Base-by-base conservation (phyloP, 2,797 vertebrate genomes). In the Mycteria americana region DNA sequence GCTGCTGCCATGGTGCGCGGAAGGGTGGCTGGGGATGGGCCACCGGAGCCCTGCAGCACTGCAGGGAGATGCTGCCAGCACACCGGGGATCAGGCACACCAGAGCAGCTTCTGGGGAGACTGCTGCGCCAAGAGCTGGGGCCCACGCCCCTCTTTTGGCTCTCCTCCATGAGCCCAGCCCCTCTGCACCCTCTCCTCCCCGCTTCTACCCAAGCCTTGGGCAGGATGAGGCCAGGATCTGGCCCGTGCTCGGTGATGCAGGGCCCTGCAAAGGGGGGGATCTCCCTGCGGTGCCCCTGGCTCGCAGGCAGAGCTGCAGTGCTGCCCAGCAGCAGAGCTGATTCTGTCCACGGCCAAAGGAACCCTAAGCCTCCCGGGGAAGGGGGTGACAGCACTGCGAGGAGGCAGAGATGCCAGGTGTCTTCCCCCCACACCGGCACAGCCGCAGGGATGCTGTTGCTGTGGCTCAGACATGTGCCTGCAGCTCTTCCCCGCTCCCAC, bases 1-100 rank as follows among this genome's bases (percentile, higher is more conserved):
- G 2, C 18, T n/a, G 16, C 28, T 45, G 41, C n/a, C 43, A 0
- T 0, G 41, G 41, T 12, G 5, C 7, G 24, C 21, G 2, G 4
- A 39, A 19, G 63, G 5, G 6, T n/a, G 39, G 13, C 48, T 68
- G 37, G 10, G 18, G 17, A 4, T 54, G 33, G 53, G 39, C 23
- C 23, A 54, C 11, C 3, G 1, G 23, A 67, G 57, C 22, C 56
- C 80, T 24, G 0, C 6, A 24, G 41, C 2, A 3, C 16, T 1
- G 0, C 18, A 14, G 22, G 25, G 46, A 62, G 18, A 56, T 68
- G 57, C 45, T 72, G 39, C 22, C 62, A 25, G 35, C 67, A 39
- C 0, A 0, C 13, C 31, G 23, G 35, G 28, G 3, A 56, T 48
- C n/a, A 41, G 31, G 22, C 77, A 9, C 35, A 80, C 15, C 13